These are phyloP conservation scores for Drosophila bocqueti DNA, from an alignment of 1,140 invertebrate species.

Conservation along the genomic window DNA sequence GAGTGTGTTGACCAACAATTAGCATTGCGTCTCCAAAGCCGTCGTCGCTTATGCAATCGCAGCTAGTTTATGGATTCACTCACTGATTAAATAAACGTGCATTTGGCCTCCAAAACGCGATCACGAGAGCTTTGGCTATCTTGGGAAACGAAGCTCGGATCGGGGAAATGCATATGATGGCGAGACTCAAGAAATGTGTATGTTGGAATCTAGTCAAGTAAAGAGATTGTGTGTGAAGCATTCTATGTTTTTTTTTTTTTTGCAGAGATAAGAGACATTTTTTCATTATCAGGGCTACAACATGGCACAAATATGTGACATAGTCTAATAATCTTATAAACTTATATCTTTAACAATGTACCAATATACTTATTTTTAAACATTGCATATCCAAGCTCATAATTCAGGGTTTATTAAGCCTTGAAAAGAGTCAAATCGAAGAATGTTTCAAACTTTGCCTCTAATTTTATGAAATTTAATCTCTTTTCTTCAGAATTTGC, in stretches of 20 bases:
- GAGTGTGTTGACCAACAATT: conserved; percentile 66
- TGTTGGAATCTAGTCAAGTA: not conserved
- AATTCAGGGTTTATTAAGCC: not conserved
- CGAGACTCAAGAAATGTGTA: not conserved
- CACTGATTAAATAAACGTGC: conserved; percentile 48
- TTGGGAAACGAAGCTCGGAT: conserved; percentile 11
- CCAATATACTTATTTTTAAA: too few species aligned
- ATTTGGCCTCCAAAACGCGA: conserved; percentile 11
- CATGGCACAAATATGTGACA: not conserved
- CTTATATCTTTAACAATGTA: too few species aligned
- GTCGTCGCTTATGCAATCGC: conserved; percentile 40
- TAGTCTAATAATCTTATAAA: not conserved
- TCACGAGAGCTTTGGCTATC: conserved; percentile 12
- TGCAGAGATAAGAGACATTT: not conserved
- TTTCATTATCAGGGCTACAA: not conserved
- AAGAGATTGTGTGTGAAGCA: not conserved
- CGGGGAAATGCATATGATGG: not conserved
- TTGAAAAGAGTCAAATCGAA: not conserved
- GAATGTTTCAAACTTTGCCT: not conserved
- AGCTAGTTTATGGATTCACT: conserved; percentile 15
- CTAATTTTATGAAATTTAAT: not conserved
- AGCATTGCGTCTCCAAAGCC: conserved; percentile 36
- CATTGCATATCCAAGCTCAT: too few species aligned
- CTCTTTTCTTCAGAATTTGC: not conserved
- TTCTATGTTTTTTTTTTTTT: not conserved